Conservation (phyloP, 2,888 invertebrate genomes). For the Oscheius sp. region DNA sequence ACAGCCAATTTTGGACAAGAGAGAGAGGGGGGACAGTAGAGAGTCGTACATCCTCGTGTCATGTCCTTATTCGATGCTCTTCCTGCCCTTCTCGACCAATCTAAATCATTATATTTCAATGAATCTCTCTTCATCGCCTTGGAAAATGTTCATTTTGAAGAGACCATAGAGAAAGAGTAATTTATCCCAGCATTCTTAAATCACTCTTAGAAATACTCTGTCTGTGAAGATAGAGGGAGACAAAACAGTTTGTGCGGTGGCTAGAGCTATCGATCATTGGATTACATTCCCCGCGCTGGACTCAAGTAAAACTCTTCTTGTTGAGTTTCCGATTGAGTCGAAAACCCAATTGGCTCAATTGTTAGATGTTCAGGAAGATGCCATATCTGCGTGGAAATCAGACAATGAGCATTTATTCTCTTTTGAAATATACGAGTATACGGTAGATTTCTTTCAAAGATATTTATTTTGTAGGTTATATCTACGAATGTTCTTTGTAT, state of each 20-base stretch:
- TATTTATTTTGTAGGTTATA: not conserved
- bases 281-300: not conserved
- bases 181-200: no score
- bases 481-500: not conserved
- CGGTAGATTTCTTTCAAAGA: not conserved
- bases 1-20: no score
- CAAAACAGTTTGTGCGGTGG: not conserved
- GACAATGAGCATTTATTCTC: not conserved
- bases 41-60: not conserved
- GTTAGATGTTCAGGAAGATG: not conserved
- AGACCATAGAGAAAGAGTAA: not conserved
- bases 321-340: no score
- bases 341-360: no score
- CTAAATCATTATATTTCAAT: not conserved
- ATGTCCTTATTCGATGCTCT: slow-evolving; percentile 11
- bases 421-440: not conserved
- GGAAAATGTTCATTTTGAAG: slow-evolving; percentile 6
- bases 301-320: no score
- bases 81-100: not conserved
- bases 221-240: no score
- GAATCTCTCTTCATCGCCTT: slow-evolving; percentile 14
- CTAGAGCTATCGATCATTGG: not conserved
- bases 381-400: not conserved
- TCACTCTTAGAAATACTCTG: not conserved
- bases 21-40: not conserved